Evolutionary conservation across 2,113 vertebrate genomes (phyloP), one percentile per base, ranked within the genome.

Genomic region (Petaurus breviceps): DNA sequence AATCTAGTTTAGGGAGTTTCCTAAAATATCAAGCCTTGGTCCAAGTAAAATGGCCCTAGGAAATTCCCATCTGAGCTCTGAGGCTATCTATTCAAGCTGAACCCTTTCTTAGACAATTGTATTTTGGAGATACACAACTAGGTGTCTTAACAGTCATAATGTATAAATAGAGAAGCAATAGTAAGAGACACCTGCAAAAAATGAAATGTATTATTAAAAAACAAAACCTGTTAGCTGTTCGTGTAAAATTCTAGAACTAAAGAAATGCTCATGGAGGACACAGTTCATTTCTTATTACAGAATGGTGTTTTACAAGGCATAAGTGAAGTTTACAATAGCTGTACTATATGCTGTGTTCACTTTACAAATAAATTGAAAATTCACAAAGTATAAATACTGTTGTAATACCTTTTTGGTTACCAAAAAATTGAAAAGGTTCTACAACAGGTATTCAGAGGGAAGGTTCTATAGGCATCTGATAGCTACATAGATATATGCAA

Each of bases 291-390:
- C 91, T 95, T 93, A 9, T 94, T 94, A 93, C 25, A 96, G n/a
- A 94, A 23, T 91, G n/a, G 84, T 97, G 89, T 95, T 97, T 96
- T 96, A 23, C 92, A 91, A 54, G 47, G 12, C 37, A 94, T 26
- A 94, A 96, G 57, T 25, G 91, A 51, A 96, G 51, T n/a, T 96
- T 92, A 92, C 52, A 91, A 49, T 93, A 68, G 93, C 95, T 93
- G 55, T 49, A 55, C 31, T n/a, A 51, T 92, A 22, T 91, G 97
- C 26, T 97, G 7, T 97, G 54, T 54, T 23, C 51, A 0, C 93
- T 90, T 96, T 93, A 91, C 92, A 97, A 97, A 92, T 96, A 43
- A 94, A 61, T 92, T 97, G 57, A 96, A 92, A 31, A 89, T 95
- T 97, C 95, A 92, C 95, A n/a, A 95, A 92, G 37, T 19, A 96